phyloP scores from a whole-genome alignment of 2,888 invertebrate species.

The Nomada ruficornis region DNA sequence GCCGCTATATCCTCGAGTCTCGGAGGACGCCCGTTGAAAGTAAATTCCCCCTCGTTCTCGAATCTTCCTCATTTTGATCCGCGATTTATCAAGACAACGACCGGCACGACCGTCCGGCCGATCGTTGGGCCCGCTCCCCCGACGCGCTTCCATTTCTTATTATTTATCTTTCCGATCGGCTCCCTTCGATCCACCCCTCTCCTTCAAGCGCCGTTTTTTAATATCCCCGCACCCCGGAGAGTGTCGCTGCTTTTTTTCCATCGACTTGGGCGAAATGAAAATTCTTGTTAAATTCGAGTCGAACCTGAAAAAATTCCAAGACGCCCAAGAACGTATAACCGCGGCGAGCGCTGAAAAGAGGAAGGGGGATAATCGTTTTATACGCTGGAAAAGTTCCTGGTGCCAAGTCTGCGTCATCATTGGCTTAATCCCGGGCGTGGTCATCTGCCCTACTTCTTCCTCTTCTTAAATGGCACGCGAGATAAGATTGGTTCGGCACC shows the following conservation, averaged over 20 bases:
- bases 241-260: too few relatives aligned
- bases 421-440: constrained; percentile 74
- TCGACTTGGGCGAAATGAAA: too few relatives aligned
- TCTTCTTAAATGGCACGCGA: constrained; percentile 72
- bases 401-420: constrained; percentile 59
- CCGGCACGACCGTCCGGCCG: not conserved
- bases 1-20: constrained; percentile 71
- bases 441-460: constrained; percentile 72
- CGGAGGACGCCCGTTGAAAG: constrained; percentile 69
- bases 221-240: too few relatives aligned
- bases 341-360: constrained; percentile 7
- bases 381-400: constrained; percentile 48
- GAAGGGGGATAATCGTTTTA: constrained; percentile 51
- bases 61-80: constrained; percentile 59
- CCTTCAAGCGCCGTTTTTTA: too few relatives aligned
- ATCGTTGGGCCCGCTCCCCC: constrained; percentile 26
- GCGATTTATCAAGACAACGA: constrained; percentile 55
- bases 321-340: constrained; percentile 10
- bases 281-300: not conserved
- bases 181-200: not conserved
- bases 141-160: constrained; percentile 40
- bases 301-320: not conserved
- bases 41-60: constrained; percentile 65
- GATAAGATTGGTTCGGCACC: constrained; percentile 73
- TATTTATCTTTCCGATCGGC: not conserved